Percentiles rank a stretch among this genome's conserved stretches.
These are phyloP conservation scores for Heliconius melpomene DNA, from an alignment of 1,140 invertebrate species.

Conservation along the genomic window DNA sequence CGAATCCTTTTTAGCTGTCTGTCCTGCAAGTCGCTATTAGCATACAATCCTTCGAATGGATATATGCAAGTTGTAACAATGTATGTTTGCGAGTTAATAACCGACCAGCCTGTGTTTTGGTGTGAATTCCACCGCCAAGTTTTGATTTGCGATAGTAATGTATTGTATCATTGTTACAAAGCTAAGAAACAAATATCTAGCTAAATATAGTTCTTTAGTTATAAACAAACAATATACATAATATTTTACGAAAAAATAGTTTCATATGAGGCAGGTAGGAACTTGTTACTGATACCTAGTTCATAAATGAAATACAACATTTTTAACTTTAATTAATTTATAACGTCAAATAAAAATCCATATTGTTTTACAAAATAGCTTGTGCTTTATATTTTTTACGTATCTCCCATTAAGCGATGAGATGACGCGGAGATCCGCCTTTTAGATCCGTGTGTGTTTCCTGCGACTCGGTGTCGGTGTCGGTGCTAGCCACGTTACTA, in stretches of 20 bases:
- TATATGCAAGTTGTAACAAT: constrained; percentile 31
- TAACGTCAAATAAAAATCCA: not conserved
- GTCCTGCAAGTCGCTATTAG: constrained; percentile 37
- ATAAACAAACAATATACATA: no score
- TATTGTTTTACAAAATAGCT: not conserved
- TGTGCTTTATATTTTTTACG: constrained; percentile 24
- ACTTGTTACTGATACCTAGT: no score
- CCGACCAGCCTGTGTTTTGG: constrained; percentile 21
- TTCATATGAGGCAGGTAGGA: no score
- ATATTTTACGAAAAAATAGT: no score
- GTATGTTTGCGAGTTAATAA: constrained; percentile 36
- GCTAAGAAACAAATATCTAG: not conserved
- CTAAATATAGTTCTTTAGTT: not conserved
- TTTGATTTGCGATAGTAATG: constrained; percentile 35
- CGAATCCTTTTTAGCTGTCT: constrained; percentile 41
- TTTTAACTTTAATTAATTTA: not conserved
- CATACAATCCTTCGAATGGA: constrained; percentile 43
- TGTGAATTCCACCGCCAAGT: constrained; percentile 33
- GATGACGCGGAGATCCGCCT: constrained; percentile 54
- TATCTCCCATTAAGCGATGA: constrained; percentile 22
- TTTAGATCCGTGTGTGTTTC: constrained; percentile 50
- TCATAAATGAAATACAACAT: no score
- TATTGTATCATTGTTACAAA: constrained; percentile 19
- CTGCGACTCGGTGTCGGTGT: constrained; percentile 21
- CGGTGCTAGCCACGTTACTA: constrained; percentile 2